phyloP scores from a whole-genome alignment of 2,888 invertebrate genomes.

The Patella ulyssiponensis region DNA sequence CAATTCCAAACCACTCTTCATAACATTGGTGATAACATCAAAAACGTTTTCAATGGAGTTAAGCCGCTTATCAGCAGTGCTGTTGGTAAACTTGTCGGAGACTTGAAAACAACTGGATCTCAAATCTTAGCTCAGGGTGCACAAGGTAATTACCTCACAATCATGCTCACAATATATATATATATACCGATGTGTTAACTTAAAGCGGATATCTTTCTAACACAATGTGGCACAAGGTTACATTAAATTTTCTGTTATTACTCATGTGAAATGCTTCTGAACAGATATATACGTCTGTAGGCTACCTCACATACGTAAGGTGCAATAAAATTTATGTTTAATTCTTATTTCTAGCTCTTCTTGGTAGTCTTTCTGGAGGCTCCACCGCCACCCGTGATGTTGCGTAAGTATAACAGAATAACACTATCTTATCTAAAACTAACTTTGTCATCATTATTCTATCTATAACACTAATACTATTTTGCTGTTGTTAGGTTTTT shows the following conservation, averaged over 20 bases:
- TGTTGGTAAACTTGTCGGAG: neutral
- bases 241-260: too few relatives aligned
- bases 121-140: neutral
- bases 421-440: neutral
- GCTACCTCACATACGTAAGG: too few relatives aligned
- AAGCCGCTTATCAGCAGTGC: neutral
- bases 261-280: too few relatives aligned
- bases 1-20: neutral
- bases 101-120: neutral
- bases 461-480: neutral
- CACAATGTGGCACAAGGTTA: too few relatives aligned
- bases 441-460: neutral
- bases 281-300: too few relatives aligned
- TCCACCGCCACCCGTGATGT: neutral
- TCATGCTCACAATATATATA: neutral
- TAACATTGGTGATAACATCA: neutral
- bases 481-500: too few relatives aligned
- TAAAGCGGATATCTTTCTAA: neutral
- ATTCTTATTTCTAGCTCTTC: neutral
- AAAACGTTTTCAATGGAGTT: neutral
- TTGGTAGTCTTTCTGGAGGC: neutral
- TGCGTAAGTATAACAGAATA: neutral
- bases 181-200: neutral
- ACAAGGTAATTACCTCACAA: neutral
- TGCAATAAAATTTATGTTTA: neutral